Evolutionary conservation across 1,140 invertebrate species (phyloP), one percentile per base, ranked within the genome.

Genomic region (Caerostris extrusa): DNA sequence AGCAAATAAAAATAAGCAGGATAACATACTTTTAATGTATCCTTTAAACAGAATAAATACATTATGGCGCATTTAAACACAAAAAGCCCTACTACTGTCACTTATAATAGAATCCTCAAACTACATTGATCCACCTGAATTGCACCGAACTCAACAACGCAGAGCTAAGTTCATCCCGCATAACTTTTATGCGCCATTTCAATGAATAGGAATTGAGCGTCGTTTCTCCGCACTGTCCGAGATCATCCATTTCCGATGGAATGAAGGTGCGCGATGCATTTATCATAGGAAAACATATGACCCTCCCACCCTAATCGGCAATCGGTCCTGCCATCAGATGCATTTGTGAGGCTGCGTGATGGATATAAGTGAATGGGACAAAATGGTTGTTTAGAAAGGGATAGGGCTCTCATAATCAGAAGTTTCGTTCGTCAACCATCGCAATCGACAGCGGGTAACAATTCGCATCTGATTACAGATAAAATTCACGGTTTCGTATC

Each of bases 311-410:
- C 55, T 91, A 91, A 91, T 91, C 77, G 90, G 77, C 57, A 91
- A 82, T 91, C 90, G 71, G 56, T 60, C 50, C 90, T 91, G 71
- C 56, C 71, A 91, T 91, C 90, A 91, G 55, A 19, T 91, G 90
- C 90, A 91, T 91, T 91, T 61, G 87, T 90, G 90, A 91, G 77
- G 90, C 64, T 53, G 55, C 53, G 61, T 82, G 90, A 91, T 91
- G 90, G 71, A 91, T 91, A 77, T 77, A 91, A 91, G 90, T 91
- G 90, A 91, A 91, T 91, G 55, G 71, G 90, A 91, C 90, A 91
- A 91, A n/a, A 91, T 91, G 90, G 57, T 82, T 82, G 71, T 71
- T 81, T 61, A 61, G 77, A 61, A 77, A 90, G 61, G 88, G 67
- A 53, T 55, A 77, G 88, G 34, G 50, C 88, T 71, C 69, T 90